Evolutionary conservation across 2,113 vertebrate species (phyloP).

Genomic region (Onychorhynchus coronatus): DNA sequence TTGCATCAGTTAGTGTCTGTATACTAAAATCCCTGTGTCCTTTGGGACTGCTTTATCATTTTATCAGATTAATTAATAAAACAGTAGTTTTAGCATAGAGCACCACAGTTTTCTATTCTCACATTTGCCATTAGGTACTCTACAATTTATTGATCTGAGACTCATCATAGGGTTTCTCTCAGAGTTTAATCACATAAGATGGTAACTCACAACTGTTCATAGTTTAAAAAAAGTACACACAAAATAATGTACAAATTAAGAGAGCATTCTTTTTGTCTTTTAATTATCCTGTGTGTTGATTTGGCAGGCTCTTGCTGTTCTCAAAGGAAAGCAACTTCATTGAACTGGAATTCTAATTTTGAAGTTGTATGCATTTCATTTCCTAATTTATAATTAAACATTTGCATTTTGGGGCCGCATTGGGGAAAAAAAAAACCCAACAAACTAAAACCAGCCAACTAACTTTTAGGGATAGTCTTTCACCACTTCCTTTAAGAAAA

Average conservation of each 20-base stretch:
- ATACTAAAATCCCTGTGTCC: constrained; percentile 51
- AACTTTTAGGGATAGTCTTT: constrained; percentile 40
- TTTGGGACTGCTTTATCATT: constrained; percentile 72
- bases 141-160: background rate
- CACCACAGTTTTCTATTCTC: constrained; percentile 4
- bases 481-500: constrained; percentile 58
- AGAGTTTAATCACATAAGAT: background rate
- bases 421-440: constrained; percentile 40
- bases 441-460: background rate
- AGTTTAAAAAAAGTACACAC: background rate
- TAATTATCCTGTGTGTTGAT: constrained; percentile 25
- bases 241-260: background rate
- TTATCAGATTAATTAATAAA: constrained; percentile 72
- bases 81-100: constrained; percentile 7
- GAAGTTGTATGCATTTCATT: constrained; percentile 54
- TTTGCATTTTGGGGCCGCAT: constrained; percentile 35
- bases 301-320: constrained; percentile 58
- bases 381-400: constrained; percentile 60
- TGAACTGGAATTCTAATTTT: constrained; percentile 64
- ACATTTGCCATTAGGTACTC: constrained; percentile 4
- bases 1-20: constrained; percentile 75
- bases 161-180: background rate
- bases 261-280: background rate
- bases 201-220: background rate
- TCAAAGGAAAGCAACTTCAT: constrained; percentile 57